Percentiles rank a stretch among this genome's conserved stretches.
Evolutionary conservation across 2,113 vertebrate species (phyloP).

Genomic region (Otis tarda): DNA sequence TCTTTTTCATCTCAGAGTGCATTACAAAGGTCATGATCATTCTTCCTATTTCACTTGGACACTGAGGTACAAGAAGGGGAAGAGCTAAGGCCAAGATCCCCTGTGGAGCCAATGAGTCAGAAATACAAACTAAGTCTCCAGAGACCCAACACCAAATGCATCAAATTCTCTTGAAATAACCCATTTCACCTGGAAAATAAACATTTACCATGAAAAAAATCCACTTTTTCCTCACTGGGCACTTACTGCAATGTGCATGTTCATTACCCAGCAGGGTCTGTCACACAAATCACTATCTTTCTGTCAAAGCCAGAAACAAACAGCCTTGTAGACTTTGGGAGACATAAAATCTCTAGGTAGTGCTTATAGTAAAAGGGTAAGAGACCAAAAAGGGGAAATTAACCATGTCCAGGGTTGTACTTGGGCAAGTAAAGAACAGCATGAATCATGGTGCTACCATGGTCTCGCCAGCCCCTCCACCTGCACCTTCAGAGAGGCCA

Average conservation of each 20-base stretch:
- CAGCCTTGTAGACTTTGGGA: not conserved
- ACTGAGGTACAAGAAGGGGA: not conserved
- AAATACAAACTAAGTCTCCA: not conserved
- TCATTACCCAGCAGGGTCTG: not conserved
- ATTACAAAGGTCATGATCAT: not conserved
- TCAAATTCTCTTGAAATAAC: not conserved
- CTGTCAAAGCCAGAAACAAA: not conserved
- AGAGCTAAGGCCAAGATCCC: not conserved
- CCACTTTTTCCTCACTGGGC: not conserved
- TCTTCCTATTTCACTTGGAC: not conserved
- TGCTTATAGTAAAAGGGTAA: not conserved
- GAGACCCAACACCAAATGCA: not conserved
- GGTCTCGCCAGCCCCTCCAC: not conserved
- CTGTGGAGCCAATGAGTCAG: not conserved
- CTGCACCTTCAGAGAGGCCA: not conserved
- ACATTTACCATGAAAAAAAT: not conserved
- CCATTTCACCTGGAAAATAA: not conserved
- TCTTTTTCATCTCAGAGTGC: not conserved
- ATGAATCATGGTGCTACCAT: not conserved
- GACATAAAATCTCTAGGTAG: not conserved
- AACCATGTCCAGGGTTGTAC: not conserved
- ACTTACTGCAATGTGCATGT: not conserved
- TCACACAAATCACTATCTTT: not conserved
- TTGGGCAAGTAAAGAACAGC: not conserved
- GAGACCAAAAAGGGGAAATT: not conserved